These are phyloP conservation scores for Brotogeris chrysoptera DNA, from an alignment of 2,797 vertebrate genomes.

Conservation along the genomic window DNA sequence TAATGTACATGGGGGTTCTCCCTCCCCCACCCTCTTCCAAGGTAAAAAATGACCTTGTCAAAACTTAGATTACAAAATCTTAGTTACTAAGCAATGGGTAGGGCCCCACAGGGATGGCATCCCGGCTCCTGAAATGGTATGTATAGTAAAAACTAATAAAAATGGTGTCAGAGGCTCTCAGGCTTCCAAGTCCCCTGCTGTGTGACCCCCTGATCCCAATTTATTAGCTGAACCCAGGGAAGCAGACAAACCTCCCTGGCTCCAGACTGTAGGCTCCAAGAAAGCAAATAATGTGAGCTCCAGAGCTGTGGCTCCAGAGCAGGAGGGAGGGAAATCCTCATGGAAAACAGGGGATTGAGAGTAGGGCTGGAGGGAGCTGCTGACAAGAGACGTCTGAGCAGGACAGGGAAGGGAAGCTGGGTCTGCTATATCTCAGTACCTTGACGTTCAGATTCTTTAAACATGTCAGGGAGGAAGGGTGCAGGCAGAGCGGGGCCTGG, in stretches of 20 bases:
- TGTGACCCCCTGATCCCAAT: slow-evolving; percentile 82
- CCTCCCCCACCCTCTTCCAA: slow-evolving; percentile 61
- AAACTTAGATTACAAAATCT: slow-evolving; percentile 81
- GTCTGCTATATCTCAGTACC: slow-evolving; percentile 40
- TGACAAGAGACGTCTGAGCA: slow-evolving; percentile 30
- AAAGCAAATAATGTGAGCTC: slow-evolving; percentile 68
- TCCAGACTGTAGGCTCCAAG: slow-evolving; percentile 81
- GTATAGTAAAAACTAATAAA: slow-evolving; percentile 85
- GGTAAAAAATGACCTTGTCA: slow-evolving; percentile 86
- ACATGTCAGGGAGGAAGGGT: slow-evolving; percentile 24
- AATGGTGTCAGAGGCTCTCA: slow-evolving; percentile 80
- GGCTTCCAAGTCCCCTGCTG: slow-evolving; percentile 80
- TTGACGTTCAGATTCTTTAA: slow-evolving; percentile 37
- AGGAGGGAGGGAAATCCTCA: slow-evolving; percentile 43
- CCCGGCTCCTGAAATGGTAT: slow-evolving; percentile 76
- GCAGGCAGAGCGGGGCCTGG: neutral
- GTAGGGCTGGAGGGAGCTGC: slow-evolving; percentile 36
- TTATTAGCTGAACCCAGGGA: slow-evolving; percentile 82
- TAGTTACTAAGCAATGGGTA: slow-evolving; percentile 79
- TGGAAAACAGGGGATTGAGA: neutral
- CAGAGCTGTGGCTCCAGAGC: slow-evolving; percentile 69
- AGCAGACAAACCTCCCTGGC: slow-evolving; percentile 79
- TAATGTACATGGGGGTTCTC: slow-evolving; percentile 78
- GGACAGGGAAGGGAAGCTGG: slow-evolving; percentile 10
- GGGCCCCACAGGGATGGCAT: slow-evolving; percentile 79